Percentiles rank a stretch among this genome's conserved stretches.
These are phyloP conservation scores for Spilarctia lutea DNA, from an alignment of 2,888 invertebrate species.

Conservation along the genomic window DNA sequence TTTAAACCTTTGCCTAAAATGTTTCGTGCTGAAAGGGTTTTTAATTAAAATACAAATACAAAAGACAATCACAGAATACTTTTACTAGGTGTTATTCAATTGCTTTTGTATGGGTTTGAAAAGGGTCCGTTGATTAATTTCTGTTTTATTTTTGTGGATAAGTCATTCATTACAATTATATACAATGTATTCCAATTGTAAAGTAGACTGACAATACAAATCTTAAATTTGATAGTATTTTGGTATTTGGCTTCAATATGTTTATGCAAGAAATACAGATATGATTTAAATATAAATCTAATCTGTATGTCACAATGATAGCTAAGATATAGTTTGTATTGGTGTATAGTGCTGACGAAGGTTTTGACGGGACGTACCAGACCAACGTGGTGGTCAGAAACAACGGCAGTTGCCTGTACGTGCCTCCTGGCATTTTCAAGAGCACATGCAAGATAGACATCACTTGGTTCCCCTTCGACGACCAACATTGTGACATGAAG, in stretches of 20 bases:
- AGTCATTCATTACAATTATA: slow-evolving; percentile 36
- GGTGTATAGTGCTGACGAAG: slow-evolving; percentile 97
- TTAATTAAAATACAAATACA: slow-evolving; percentile 50
- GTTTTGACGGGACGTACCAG: slow-evolving; percentile 99
- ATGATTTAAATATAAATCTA: slow-evolving; percentile 5
- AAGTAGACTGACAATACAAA: background rate
- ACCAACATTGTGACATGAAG: slow-evolving; percentile 99
- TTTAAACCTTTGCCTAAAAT: background rate
- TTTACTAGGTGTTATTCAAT: slow-evolving; percentile 56
- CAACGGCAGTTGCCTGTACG: slow-evolving; percentile 99
- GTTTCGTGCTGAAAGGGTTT: slow-evolving; percentile 37
- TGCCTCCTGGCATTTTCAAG: slow-evolving; percentile 99
- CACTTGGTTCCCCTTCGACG: slow-evolving; percentile 99
- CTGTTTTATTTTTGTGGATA: slow-evolving; percentile 43
- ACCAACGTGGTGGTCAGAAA: slow-evolving; percentile 99
- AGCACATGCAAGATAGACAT: slow-evolving; percentile 99
- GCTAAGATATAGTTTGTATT: slow-evolving; percentile 69
- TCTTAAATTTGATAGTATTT: background rate
- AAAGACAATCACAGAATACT: slow-evolving; percentile 54
- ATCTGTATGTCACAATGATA: slow-evolving; percentile 6
- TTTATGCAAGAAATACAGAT: background rate
- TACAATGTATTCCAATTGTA: background rate
- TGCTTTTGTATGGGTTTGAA: slow-evolving; percentile 62
- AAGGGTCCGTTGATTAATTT: slow-evolving; percentile 65
- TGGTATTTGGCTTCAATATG: background rate